Conservation (phyloP, 2,888 invertebrate genomes). For the Sympetrum striolatum region DNA sequence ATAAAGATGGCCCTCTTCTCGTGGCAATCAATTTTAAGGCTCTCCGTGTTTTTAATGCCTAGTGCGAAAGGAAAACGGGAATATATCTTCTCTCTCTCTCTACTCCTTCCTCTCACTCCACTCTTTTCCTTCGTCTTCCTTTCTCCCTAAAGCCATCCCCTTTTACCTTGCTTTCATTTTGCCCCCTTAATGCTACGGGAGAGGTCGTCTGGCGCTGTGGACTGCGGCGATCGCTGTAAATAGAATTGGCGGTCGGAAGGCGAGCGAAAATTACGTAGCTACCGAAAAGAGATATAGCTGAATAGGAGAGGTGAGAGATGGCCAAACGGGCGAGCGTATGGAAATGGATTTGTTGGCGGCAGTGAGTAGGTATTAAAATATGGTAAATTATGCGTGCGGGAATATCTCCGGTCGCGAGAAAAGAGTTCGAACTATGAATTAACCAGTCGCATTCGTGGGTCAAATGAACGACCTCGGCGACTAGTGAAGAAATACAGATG, state of each 20-base stretch:
- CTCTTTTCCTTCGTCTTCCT: background rate
- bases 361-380: background rate
- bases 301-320: background rate
- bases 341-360: background rate
- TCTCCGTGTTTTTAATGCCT: constrained; percentile 30
- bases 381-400: background rate
- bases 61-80: constrained; percentile 31
- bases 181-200: background rate
- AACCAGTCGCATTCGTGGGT: background rate
- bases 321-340: background rate
- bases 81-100: constrained; percentile 10
- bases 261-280: background rate
- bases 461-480: too few relatives aligned
- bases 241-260: constrained; percentile 16
- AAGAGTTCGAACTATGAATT: background rate
- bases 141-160: background rate
- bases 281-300: background rate
- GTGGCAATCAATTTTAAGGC: constrained; percentile 38
- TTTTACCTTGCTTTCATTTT: background rate
- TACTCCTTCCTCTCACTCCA: background rate
- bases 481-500: too few relatives aligned
- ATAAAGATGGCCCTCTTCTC: constrained; percentile 28
- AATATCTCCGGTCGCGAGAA: background rate
- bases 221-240: background rate
- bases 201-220: background rate